These are phyloP conservation scores for Otus sunia DNA, from an alignment of 2,113 vertebrate genomes.

Conservation along the genomic window DNA sequence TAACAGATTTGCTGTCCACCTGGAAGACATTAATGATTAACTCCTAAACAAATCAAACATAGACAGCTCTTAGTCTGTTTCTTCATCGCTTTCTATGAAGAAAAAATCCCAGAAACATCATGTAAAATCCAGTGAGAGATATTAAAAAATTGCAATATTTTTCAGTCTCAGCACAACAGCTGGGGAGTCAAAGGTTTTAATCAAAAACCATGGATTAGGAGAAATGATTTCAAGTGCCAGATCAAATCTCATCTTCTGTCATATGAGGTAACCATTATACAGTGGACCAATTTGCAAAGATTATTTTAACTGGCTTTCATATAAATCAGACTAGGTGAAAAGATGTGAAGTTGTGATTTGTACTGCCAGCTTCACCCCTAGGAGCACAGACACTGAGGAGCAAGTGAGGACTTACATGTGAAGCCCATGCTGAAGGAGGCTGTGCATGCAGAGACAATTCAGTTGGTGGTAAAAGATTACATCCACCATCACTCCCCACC, in stretches of 20 bases:
- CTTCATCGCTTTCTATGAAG: background rate
- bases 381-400: background rate
- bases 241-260: background rate
- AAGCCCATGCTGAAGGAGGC: background rate
- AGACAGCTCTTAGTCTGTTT: background rate
- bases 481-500: rapidly evolving
- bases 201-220: background rate
- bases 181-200: background rate
- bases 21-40: slow-evolving; percentile 9
- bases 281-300: background rate
- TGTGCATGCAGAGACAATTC: background rate
- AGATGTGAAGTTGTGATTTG: background rate
- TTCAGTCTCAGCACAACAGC: background rate
- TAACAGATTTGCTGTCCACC: background rate
- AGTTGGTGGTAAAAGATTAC: background rate
- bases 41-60: background rate
- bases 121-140: background rate
- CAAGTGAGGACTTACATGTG: rapidly evolving
- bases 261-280: background rate
- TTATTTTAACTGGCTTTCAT: background rate
- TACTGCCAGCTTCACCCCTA: background rate
- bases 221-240: background rate
- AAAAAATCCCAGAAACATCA: background rate
- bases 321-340: background rate
- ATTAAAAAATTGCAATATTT: background rate